phyloP scores from a whole-genome alignment of 2,113 vertebrate species.

The Natator depressus region DNA sequence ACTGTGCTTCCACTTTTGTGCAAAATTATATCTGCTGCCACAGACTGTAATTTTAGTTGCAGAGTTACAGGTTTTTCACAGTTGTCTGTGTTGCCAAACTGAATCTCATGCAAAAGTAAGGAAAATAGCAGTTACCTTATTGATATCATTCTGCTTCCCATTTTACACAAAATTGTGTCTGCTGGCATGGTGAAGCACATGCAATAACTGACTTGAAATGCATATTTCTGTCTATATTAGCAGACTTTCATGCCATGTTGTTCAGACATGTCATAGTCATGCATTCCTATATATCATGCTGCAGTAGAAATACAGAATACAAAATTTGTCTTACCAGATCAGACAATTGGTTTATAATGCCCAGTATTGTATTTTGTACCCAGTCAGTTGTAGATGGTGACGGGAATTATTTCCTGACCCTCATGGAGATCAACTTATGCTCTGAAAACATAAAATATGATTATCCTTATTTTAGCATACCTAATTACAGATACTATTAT shows the following conservation, averaged over 20 bases:
- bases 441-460: neutral
- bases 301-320: neutral
- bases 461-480: neutral
- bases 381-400: neutral
- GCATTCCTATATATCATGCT: neutral
- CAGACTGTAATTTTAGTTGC: constrained; percentile 1
- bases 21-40: constrained; percentile 32
- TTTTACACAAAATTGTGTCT: constrained; percentile 45
- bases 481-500: neutral
- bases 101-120: constrained; percentile 13
- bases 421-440: neutral
- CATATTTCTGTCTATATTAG: neutral
- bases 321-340: constrained; percentile 10
- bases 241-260: neutral
- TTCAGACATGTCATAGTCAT: neutral
- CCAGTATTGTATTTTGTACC: neutral
- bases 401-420: neutral
- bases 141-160: constrained; percentile 47
- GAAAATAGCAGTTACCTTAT: constrained; percentile 40
- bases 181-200: neutral
- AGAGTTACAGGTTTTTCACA: constrained; percentile 14
- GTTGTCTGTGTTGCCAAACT: constrained; percentile 18
- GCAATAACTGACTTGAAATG: neutral
- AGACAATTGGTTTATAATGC: neutral
- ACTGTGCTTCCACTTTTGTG: constrained; percentile 35